These are phyloP conservation scores for Erebia ligea DNA, from an alignment of 2,888 invertebrate species.

Conservation along the genomic window DNA sequence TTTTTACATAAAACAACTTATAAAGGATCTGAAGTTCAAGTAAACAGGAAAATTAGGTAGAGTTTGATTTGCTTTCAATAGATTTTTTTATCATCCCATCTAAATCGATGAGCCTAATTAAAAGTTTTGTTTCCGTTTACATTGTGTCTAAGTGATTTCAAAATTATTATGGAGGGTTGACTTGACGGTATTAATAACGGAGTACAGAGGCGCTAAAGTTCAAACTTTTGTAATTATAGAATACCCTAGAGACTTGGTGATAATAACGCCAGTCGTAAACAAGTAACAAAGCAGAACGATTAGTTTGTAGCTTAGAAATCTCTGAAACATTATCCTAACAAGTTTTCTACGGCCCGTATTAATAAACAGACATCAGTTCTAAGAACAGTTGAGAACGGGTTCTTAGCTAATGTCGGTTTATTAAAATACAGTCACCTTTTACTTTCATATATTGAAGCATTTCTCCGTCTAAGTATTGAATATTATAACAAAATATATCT, in stretches of 20 bases:
- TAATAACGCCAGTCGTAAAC: slow-evolving; percentile 50
- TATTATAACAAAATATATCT: too few species aligned
- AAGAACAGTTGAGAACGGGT: too few species aligned
- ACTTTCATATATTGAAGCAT: background rate
- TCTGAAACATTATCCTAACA: slow-evolving; percentile 5
- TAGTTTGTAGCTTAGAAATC: background rate
- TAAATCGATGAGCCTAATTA: slow-evolving; percentile 2
- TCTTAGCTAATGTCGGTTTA: too few species aligned
- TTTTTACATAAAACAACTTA: too few species aligned
- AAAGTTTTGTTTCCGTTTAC: slow-evolving; percentile 7
- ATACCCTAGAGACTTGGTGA: slow-evolving; percentile 61
- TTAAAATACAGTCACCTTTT: too few species aligned
- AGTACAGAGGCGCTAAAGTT: slow-evolving; percentile 39
- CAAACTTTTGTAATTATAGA: slow-evolving; percentile 59
- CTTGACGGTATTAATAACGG: slow-evolving; percentile 35
- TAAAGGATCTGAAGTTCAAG: background rate
- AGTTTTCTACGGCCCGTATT: background rate
- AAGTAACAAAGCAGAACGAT: slow-evolving; percentile 24
- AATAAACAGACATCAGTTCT: too few species aligned
- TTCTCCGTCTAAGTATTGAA: background rate
- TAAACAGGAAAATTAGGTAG: background rate
- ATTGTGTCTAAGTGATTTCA: background rate
- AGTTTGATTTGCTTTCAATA: background rate
- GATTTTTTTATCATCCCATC: background rate
- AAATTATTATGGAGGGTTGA: background rate